phyloP scores from a whole-genome alignment of 2,113 vertebrate species.

The Corythaeola cristata region DNA sequence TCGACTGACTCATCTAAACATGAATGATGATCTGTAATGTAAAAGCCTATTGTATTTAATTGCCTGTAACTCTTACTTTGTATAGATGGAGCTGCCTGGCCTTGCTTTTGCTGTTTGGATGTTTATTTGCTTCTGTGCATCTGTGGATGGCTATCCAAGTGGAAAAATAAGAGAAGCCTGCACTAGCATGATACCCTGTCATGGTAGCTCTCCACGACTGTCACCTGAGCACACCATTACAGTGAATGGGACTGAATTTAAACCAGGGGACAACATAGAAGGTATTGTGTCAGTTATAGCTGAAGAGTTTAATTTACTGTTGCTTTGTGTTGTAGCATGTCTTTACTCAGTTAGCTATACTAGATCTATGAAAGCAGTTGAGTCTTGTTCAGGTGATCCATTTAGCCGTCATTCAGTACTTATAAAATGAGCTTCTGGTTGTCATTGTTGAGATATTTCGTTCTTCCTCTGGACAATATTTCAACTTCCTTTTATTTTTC shows the following conservation, averaged over 20 bases:
- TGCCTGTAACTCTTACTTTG: neutral
- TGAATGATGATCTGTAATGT: neutral
- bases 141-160: conserved; percentile 67
- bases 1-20: neutral
- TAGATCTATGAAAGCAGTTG: neutral
- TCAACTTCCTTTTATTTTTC: neutral
- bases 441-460: neutral
- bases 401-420: neutral
- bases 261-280: conserved; percentile 78
- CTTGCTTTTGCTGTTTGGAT: conserved; percentile 4
- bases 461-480: neutral
- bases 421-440: neutral
- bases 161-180: conserved; percentile 80
- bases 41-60: neutral
- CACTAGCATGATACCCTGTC: conserved; percentile 78
- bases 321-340: neutral
- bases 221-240: conserved; percentile 70
- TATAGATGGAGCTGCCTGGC: conserved; percentile 66
- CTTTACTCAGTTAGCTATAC: neutral
- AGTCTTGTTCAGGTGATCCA: neutral
- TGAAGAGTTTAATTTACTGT: neutral
- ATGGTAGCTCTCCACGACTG: conserved; percentile 60
- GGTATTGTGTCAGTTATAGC: conserved; percentile 64
- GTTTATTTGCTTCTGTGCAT: neutral
- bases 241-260: conserved; percentile 75